Conservation (phyloP, 2,888 invertebrate genomes). For the Pogonocherus hispidulus region DNA sequence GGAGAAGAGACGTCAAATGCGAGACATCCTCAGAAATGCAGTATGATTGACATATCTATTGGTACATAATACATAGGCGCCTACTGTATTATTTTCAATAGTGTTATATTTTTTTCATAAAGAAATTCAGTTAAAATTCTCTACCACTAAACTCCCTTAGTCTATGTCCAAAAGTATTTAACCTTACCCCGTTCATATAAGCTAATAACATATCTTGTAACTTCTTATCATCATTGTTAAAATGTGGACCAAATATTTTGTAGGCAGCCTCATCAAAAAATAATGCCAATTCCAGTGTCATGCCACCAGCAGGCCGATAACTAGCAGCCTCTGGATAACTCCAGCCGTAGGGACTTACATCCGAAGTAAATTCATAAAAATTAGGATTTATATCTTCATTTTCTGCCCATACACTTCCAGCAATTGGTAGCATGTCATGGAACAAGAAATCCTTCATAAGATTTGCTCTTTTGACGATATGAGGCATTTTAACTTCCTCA, state of each 20-base stretch:
- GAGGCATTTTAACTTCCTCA: slow-evolving; percentile 67
- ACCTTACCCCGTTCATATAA: slow-evolving; percentile 81
- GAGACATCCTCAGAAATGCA: too few species aligned
- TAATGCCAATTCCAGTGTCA: slow-evolving; percentile 80
- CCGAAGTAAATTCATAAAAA: background rate
- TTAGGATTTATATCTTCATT: slow-evolving; percentile 41
- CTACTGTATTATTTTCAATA: too few species aligned
- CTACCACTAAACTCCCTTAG: too few species aligned
- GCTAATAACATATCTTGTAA: slow-evolving; percentile 83
- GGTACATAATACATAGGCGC: too few species aligned
- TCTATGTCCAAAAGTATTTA: too few species aligned
- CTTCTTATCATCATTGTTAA: slow-evolving; percentile 76
- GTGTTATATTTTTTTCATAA: too few species aligned
- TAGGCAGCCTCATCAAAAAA: slow-evolving; percentile 84
- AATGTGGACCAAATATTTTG: slow-evolving; percentile 78
- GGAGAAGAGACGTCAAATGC: too few species aligned
- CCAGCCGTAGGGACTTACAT: background rate
- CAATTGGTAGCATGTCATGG: slow-evolving; percentile 64
- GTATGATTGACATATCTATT: too few species aligned
- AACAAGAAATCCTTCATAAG: slow-evolving; percentile 66
- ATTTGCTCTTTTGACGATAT: slow-evolving; percentile 73
- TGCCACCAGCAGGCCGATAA: slow-evolving; percentile 51
- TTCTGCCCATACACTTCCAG: slow-evolving; percentile 45
- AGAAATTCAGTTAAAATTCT: too few species aligned
- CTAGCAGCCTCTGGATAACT: slow-evolving; percentile 31